phyloP scores from a whole-genome alignment of 1,140 invertebrate genomes.

The Lordiphosa clarofinis region DNA sequence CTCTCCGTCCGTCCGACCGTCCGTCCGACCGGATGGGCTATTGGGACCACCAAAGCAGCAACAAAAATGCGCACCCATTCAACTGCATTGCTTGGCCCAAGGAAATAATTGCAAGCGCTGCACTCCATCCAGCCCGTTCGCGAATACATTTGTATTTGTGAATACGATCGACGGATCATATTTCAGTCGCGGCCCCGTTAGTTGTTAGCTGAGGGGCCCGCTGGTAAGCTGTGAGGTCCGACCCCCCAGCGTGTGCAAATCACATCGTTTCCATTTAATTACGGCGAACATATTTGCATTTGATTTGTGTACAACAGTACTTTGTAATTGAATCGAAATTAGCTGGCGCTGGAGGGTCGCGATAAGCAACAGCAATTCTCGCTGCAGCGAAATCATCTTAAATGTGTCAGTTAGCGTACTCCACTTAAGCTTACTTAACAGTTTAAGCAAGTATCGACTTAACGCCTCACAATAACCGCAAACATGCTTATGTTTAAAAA shows the following conservation, averaged over 20 bases:
- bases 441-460: slow-evolving; percentile 4
- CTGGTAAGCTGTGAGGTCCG: slow-evolving; percentile 42
- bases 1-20: no score
- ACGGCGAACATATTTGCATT: slow-evolving; percentile 50
- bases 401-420: no score
- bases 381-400: neutral
- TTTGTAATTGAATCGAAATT: slow-evolving; percentile 46
- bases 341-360: slow-evolving; percentile 24
- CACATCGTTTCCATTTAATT: slow-evolving; percentile 61
- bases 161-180: slow-evolving; percentile 71
- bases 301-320: slow-evolving; percentile 51
- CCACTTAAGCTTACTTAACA: slow-evolving; percentile 15
- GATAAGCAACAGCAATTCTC: neutral
- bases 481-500: slow-evolving; percentile 22
- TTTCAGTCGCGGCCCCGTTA: slow-evolving; percentile 48
- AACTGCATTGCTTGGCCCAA: slow-evolving; percentile 30
- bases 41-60: slow-evolving; percentile 71
- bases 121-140: slow-evolving; percentile 27
- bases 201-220: neutral
- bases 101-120: slow-evolving; percentile 53
- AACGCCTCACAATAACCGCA: no score
- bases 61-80: slow-evolving; percentile 55
- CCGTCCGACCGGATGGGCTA: slow-evolving; percentile 64
- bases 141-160: slow-evolving; percentile 59
- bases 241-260: slow-evolving; percentile 48